Base-by-base conservation (phyloP, 2,888 invertebrate genomes). In the Pandemis corylana region DNA sequence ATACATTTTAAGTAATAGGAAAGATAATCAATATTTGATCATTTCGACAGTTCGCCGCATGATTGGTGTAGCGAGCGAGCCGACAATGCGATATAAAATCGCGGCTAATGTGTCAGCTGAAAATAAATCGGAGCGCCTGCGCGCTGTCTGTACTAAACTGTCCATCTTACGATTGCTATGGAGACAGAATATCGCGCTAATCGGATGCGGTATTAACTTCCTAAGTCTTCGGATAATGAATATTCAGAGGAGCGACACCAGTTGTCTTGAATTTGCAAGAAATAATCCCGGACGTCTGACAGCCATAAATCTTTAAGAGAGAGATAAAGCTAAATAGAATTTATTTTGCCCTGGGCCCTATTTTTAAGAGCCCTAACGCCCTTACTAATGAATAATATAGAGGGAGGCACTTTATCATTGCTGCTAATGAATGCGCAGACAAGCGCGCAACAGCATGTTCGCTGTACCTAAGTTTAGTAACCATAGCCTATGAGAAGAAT, bases 161-260 rank as follows among this genome's bases (percentile, higher is more conserved):
- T 68, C 53, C 53, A 46, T 65, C 63, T 67, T 46, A 59, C 12
- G 67, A 67, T 53, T 75, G 66, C 69, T 66, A 75, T 71, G 66
- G 59, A 76, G 76, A 76, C 81, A 82, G 82, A 86, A 85, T 83
- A 83, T 83, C 82, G 79, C 83, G 82, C 83, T 85, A 85, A 85
- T 84, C 86, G 83, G 82, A 85, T 85, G 82, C 83, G 84, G 85
- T 85, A 87, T 87, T 85, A 87, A 85, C 85, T 85, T 81, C 80
- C 69, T 71, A 66, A 63, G 56, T 84, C 80, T 78, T 75, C 78
- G 82, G 79, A 83, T 89, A 83, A 89, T 92, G 90, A 92, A 92
- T 92, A 92, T 92, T 90, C 91, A 91, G 79, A 80, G 80, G 76
- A 85, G 84, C 85, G 87, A 89, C 89, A 89, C 86, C 86, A 83